Conservation (phyloP, 2,888 invertebrate genomes). For the Abrostola triplasia region DNA sequence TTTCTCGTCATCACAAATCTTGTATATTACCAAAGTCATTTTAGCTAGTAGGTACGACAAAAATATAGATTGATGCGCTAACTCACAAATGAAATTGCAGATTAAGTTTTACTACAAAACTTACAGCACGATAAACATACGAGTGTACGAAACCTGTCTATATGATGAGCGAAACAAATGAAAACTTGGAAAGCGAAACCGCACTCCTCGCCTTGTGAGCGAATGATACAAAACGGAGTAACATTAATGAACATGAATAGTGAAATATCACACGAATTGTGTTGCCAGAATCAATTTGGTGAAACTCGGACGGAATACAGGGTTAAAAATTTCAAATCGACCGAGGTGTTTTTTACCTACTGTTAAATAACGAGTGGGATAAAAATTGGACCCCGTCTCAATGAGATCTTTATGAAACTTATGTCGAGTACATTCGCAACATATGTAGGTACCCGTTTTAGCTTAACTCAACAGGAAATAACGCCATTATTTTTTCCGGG, state of each 20-base stretch:
- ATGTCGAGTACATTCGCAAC: too few relatives aligned
- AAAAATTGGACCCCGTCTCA: too few relatives aligned
- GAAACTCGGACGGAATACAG: too few relatives aligned
- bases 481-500: not conserved
- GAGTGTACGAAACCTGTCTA: slow-evolving; percentile 6
- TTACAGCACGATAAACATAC: not conserved
- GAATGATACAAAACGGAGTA: slow-evolving; percentile 38
- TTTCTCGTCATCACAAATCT: too few relatives aligned
- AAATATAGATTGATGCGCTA: slow-evolving; percentile 4
- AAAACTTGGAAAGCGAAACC: slow-evolving; percentile 31
- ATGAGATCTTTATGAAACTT: too few relatives aligned
- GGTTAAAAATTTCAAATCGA: not conserved
- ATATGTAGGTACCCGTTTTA: too few relatives aligned
- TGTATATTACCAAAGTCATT: too few relatives aligned
- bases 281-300: not conserved
- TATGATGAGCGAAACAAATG: slow-evolving; percentile 25
- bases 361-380: not conserved
- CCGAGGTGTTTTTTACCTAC: too few relatives aligned
- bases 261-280: not conserved
- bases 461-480: too few relatives aligned
- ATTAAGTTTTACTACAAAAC: not conserved
- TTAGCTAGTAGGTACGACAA: not conserved
- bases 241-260: slow-evolving; percentile 34
- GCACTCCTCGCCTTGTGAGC: slow-evolving; percentile 11
- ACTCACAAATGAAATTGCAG: not conserved